phyloP scores from a whole-genome alignment of 2,888 invertebrate genomes.

The Apamea monoglypha region DNA sequence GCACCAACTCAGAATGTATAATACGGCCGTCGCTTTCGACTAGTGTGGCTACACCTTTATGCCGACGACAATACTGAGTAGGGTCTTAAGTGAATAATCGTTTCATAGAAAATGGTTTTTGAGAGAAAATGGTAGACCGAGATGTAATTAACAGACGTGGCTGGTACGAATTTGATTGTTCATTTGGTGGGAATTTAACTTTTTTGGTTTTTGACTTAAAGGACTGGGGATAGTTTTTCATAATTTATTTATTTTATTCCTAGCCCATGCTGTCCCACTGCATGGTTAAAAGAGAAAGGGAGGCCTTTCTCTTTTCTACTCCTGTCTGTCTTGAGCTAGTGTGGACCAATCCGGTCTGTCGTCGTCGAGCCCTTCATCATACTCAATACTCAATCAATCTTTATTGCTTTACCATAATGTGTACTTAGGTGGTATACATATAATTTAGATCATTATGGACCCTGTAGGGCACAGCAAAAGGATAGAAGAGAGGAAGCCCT shows the following conservation, averaged over 20 bases:
- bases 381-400: no score
- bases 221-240: background rate
- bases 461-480: no score
- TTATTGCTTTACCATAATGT: no score
- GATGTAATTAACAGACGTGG: conserved; percentile 49
- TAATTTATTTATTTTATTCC: background rate
- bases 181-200: background rate
- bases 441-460: no score
- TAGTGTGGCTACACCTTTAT: conserved; percentile 60
- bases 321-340: no score
- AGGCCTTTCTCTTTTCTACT: no score
- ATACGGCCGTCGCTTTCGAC: conserved; percentile 42
- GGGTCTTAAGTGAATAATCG: conserved; percentile 61
- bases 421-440: no score
- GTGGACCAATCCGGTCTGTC: no score
- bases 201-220: background rate
- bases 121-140: conserved; percentile 34
- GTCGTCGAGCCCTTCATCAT: no score
- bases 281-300: no score
- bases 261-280: background rate
- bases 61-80: conserved; percentile 44
- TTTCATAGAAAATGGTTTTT: conserved; percentile 45
- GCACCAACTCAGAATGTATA: conserved; percentile 47
- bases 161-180: conserved; percentile 43
- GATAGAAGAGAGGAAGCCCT: no score